Evolutionary conservation across 1,140 invertebrate species (phyloP), one percentile per base, ranked within the genome.

Genomic region (Caenorhabditis inopinata): DNA sequence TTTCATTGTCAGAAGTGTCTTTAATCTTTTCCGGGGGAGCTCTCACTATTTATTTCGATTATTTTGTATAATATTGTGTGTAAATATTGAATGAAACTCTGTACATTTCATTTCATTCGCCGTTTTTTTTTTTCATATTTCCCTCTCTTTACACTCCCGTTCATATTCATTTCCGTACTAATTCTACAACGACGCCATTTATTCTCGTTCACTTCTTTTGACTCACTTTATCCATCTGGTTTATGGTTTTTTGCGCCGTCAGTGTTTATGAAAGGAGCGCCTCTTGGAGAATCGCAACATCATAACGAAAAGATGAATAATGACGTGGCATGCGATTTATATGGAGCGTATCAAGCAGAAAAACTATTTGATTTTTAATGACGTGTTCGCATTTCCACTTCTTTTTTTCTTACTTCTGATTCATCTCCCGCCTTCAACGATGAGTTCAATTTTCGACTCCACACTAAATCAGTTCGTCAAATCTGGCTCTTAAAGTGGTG

Each of bases 181-280:
- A 68, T 21, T 38, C 58, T 68, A 58, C 58, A 4, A 38, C 32
- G 4, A 11, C 35, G 3, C 23, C 27, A 58, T 32, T 58, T 58
- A 18, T 32, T 32, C n/a, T 42, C 58, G 25, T 32, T 58, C 51
- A 23, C 25, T n/a, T 25, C n/a, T 1, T 51, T 27, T n/a, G n/a
- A n/a, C n/a, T n/a, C 53, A 58, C n/a, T 68, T 68, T 68, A 68
- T 68, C 58, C 58, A 38, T 68, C 58, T 68, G 58, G 58, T 68
- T 68, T 68, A 9, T 4, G 16, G 25, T 35, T 68, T 68, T 68
- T 32, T 58, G 29, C 38, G 14, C 38, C 38, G 7, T 16, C 6
- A 68, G 38, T 68, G 58, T 68, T 68, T 68, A 68, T 68, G n/a
- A 68, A 68, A 68, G 58, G 58, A 68, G 58, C 38, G 58, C n/a